A percentile compares a stretch with the other conserved stretches of the same genome.
phyloP scores from a whole-genome alignment of 2,888 invertebrate genomes.

The Celastrina argiolus region DNA sequence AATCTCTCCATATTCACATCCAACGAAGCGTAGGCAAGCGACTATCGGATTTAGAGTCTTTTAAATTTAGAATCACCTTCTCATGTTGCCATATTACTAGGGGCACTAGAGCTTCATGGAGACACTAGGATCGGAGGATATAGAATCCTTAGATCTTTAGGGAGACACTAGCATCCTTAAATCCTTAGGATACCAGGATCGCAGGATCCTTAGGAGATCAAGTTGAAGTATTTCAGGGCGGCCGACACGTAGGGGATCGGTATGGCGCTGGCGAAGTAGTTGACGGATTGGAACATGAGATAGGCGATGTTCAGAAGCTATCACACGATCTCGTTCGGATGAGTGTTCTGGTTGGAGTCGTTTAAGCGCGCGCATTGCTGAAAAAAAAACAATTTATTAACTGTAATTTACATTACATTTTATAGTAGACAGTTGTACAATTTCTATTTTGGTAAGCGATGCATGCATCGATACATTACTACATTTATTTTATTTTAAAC shows the following conservation, averaged over 20 bases:
- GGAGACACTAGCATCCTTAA: not conserved
- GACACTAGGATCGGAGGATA: conserved; percentile 38
- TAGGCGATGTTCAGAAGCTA: conserved; percentile 84
- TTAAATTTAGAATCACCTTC: conserved; percentile 67
- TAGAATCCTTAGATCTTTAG: no score
- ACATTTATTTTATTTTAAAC: no score
- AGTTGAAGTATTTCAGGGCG: conserved; percentile 63
- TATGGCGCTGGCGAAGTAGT: conserved; percentile 73
- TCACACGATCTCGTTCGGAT: conserved; percentile 91
- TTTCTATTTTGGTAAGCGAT: no score
- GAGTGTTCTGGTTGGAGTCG: conserved; percentile 88
- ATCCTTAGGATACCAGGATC: not conserved
- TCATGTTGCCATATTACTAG: conserved; percentile 59
- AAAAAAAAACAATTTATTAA: conserved; percentile 37
- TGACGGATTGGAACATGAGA: conserved; percentile 81
- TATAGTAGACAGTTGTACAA: no score
- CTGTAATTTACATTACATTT: no score
- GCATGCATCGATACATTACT: no score
- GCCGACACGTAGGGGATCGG: conserved; percentile 69
- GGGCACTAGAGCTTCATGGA: conserved; percentile 42
- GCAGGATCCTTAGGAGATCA: conserved; percentile 43
- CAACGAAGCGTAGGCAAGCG: conserved; percentile 59
- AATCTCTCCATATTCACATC: conserved; percentile 43
- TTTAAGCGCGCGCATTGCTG: conserved; percentile 90
- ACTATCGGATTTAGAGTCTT: conserved; percentile 32